A percentile compares a stretch with the other conserved stretches of the same genome.
Evolutionary conservation across 2,113 vertebrate genomes (phyloP).

Genomic region (Gnathonemus echidnorhynchus): DNA sequence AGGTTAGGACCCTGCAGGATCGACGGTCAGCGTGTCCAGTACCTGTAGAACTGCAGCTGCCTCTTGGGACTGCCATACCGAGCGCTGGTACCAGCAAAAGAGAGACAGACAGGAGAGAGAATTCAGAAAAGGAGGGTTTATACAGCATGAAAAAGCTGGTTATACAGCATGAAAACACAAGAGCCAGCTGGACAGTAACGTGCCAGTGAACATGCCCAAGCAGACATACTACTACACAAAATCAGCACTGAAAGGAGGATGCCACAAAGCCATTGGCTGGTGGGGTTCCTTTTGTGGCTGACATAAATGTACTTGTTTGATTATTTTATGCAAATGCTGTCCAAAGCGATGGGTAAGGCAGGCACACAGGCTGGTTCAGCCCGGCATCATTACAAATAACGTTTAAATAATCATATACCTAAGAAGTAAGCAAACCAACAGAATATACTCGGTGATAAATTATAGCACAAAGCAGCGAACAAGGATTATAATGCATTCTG

Average conservation of each 20-base stretch:
- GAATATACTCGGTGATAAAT: neutral
- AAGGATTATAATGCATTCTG: neutral
- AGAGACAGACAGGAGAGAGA: conserved; percentile 24
- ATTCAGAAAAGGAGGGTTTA: conserved; percentile 10
- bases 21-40: conserved; percentile 44
- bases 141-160: conserved; percentile 15
- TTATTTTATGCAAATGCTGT: neutral
- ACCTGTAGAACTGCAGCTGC: conserved; percentile 99
- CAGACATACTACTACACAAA: neutral
- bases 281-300: neutral
- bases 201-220: neutral
- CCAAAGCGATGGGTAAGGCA: neutral
- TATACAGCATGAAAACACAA: neutral
- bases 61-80: conserved; percentile 99
- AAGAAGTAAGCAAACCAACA: neutral
- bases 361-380: neutral
- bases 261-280: neutral
- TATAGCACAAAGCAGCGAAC: neutral
- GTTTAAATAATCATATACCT: neutral
- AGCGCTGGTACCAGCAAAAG: conserved; percentile 71
- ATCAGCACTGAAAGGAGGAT: neutral
- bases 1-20: neutral
- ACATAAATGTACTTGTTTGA: neutral
- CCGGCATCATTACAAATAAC: neutral
- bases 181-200: neutral